phyloP scores from a whole-genome alignment of 2,888 invertebrate species.

The Dyspetes luteomarginatus region DNA sequence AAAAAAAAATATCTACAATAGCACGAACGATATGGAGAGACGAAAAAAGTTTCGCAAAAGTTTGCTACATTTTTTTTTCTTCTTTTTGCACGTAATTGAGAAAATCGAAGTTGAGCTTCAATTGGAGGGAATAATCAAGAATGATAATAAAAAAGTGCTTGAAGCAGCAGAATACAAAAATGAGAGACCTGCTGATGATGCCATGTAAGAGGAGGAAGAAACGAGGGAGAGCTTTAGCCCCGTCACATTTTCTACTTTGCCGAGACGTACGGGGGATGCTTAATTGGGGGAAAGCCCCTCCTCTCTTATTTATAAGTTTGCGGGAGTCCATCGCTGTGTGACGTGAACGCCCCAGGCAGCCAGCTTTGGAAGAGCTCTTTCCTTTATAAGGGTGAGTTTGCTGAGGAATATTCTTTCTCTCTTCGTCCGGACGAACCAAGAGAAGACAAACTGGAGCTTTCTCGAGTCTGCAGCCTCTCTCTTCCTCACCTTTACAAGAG shows the following conservation, averaged over 20 bases:
- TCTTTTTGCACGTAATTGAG: slow-evolving; percentile 37
- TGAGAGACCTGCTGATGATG: slow-evolving; percentile 38
- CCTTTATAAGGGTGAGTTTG: neutral
- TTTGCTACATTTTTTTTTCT: slow-evolving; percentile 51
- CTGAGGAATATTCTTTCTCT: slow-evolving; percentile 25
- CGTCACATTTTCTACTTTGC: slow-evolving; percentile 82
- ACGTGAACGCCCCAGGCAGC: slow-evolving; percentile 59
- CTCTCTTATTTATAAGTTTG: slow-evolving; percentile 83
- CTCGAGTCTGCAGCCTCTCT: slow-evolving; percentile 42
- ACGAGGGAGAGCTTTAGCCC: slow-evolving; percentile 65
- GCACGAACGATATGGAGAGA: neutral
- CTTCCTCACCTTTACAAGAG: slow-evolving; percentile 38
- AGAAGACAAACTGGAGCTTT: slow-evolving; percentile 56
- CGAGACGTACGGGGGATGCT: slow-evolving; percentile 80
- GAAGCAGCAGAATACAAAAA: slow-evolving; percentile 45
- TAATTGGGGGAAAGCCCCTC: slow-evolving; percentile 79
- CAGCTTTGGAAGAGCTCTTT: slow-evolving; percentile 58
- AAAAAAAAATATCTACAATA: neutral
- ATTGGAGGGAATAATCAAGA: slow-evolving; percentile 42
- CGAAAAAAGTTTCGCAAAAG: slow-evolving; percentile 17
- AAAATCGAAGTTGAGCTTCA: slow-evolving; percentile 32
- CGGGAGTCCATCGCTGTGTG: slow-evolving; percentile 77
- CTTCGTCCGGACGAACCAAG: slow-evolving; percentile 49
- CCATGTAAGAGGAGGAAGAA: slow-evolving; percentile 10
- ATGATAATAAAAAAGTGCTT: slow-evolving; percentile 60